Base-by-base conservation (phyloP, 2,888 invertebrate species). In the Heliothis peltigera region DNA sequence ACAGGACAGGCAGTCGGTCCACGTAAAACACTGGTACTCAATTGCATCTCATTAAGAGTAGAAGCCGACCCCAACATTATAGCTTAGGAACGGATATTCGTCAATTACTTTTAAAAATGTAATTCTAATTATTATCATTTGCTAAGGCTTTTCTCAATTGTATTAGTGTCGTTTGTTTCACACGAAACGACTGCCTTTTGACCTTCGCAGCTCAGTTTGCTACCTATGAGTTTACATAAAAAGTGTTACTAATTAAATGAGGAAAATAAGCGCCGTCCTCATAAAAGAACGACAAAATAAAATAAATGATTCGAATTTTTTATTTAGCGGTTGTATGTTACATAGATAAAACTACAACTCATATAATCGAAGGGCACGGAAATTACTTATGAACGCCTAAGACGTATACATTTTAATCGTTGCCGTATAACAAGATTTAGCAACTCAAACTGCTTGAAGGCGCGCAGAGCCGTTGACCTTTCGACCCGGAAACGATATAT, bases 401-500 rank as follows among this genome's bases (percentile, higher is more conserved):
- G 18, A 51, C 10, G 28, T 52, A 43, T 35, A 42, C 46, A 39
- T 43, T 49, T 70, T 67, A 51, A 67, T 64, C 52, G 32, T 32
- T 63, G 49, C 60, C 25, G 42, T 62, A 53, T 65, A 18, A 44
- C 55, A 44, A 25, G 51, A 60, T 73, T 60, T 48, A 62, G 49
- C 52, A 17, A 56, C 59, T 63, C 56, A 44, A 66, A 54, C 60
- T 46, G 53, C 25, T 58, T 32, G 71, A 70, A 71, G 75, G 76
- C 59, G 77, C 51, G 49, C 47, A n/a, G 57, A 84, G 79, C 75
- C 82, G 85, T 80, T 86, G 86, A 89, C 89, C 87, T 88, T 88
- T 84, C 81, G 66, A 86, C 83, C 83, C 88, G 91, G 91, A 91
- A 91, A 75, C 73, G 66, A 72, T 76, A 72, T 62, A 53, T 56